Conservation (phyloP, 2,113 vertebrate species). For the Eublepharis macularius region DNA sequence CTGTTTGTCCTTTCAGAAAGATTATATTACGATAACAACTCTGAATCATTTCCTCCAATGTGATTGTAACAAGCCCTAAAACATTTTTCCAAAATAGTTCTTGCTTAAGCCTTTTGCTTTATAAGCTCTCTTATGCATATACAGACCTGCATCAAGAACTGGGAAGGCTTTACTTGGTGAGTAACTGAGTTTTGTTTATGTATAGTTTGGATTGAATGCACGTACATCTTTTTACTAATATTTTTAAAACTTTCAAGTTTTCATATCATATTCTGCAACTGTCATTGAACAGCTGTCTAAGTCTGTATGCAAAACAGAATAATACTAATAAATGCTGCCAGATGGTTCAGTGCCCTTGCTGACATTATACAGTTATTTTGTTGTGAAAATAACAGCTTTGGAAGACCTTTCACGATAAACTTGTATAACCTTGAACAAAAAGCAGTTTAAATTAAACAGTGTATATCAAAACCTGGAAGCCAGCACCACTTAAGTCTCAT, state of each 20-base stretch:
- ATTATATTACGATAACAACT: background rate
- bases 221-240: background rate
- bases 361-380: slow-evolving; percentile 11
- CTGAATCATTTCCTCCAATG: slow-evolving; percentile 10
- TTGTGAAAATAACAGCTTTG: background rate
- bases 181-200: accelerated
- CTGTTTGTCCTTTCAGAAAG: slow-evolving; percentile 34
- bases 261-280: background rate
- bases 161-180: background rate
- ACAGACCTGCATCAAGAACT: background rate
- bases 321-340: background rate
- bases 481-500: background rate
- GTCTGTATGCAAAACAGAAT: background rate
- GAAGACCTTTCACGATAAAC: background rate
- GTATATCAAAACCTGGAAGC: background rate
- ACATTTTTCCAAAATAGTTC: background rate
- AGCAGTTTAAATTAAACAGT: background rate
- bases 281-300: background rate
- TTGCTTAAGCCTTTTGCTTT: slow-evolving; percentile 12
- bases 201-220: background rate
- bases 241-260: background rate
- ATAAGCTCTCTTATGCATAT: background rate
- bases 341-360: background rate
- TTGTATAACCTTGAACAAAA: background rate
- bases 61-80: background rate